Conservation (phyloP, 2,797 vertebrate genomes). For the Menidia menidia region DNA sequence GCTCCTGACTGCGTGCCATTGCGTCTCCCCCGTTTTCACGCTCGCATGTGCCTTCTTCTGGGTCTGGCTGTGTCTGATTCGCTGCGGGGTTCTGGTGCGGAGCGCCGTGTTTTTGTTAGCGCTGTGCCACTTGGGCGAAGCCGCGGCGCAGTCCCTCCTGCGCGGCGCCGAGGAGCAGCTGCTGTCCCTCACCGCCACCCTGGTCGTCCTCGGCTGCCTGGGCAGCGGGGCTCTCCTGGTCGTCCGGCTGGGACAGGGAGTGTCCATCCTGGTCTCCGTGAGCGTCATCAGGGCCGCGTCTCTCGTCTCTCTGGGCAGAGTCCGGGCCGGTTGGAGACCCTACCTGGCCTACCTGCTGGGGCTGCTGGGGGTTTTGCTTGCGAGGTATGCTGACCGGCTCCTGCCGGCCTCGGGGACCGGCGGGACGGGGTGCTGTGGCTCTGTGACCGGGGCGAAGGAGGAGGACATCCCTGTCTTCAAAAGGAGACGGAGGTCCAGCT, state of each 20-base stretch:
- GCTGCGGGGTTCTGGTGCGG: constrained; percentile 81
- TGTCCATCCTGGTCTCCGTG: constrained; percentile 86
- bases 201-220: constrained; percentile 88
- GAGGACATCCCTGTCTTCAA: constrained; percentile 85
- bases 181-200: constrained; percentile 82
- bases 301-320: constrained; percentile 82
- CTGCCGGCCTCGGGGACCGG: constrained; percentile 82
- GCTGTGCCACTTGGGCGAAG: constrained; percentile 87
- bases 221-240: constrained; percentile 88
- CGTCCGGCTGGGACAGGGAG: constrained; percentile 84
- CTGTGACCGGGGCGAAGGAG: constrained; percentile 85
- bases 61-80: constrained; percentile 84
- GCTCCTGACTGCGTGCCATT: constrained; percentile 69
- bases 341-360: constrained; percentile 91
- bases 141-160: constrained; percentile 82
- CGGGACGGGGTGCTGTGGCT: constrained; percentile 82
- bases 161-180: constrained; percentile 80
- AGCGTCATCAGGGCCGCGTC: constrained; percentile 84
- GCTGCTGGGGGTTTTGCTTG: constrained; percentile 87
- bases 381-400: constrained; percentile 87
- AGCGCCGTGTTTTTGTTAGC: constrained; percentile 79
- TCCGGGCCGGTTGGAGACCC: constrained; percentile 88
- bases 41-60: constrained; percentile 84
- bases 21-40: constrained; percentile 75
- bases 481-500: constrained; percentile 90